Evolutionary conservation across 1,140 invertebrate genomes (phyloP).

Genomic region (Neelides sp.): DNA sequence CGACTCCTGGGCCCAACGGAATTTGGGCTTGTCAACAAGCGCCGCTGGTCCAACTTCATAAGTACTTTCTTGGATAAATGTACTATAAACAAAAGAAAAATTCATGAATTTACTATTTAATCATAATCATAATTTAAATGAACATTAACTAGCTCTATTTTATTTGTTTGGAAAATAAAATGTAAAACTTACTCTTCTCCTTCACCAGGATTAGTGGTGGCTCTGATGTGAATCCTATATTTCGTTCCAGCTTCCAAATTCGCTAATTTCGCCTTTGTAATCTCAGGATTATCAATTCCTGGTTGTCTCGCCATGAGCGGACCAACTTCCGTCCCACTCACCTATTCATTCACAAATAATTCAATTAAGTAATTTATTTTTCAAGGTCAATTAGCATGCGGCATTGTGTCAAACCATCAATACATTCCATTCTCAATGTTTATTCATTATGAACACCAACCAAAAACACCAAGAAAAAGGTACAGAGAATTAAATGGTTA

Average conservation of each 20-base stretch:
- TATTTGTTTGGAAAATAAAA: no score
- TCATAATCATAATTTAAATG: no score
- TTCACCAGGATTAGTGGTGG: slow-evolving; percentile 67
- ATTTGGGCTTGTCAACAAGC: slow-evolving; percentile 60
- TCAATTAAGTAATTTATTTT: no score
- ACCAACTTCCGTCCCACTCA: slow-evolving; percentile 40
- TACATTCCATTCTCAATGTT: no score
- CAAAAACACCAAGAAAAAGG: no score
- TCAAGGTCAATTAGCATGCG: no score
- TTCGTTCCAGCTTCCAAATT: slow-evolving; percentile 70
- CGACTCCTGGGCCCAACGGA: slow-evolving; percentile 53
- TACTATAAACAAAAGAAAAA: slow-evolving; percentile 37
- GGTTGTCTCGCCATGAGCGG: slow-evolving; percentile 57
- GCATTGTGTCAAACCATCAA: no score
- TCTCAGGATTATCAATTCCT: slow-evolving; percentile 58
- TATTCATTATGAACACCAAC: no score
- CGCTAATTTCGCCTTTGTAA: slow-evolving; percentile 68
- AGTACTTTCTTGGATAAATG: slow-evolving; percentile 67
- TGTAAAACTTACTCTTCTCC: slow-evolving; percentile 53
- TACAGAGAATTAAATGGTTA: no score
- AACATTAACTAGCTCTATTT: no score
- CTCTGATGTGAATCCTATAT: slow-evolving; percentile 71
- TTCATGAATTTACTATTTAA: no score
- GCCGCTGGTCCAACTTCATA: slow-evolving; percentile 40
- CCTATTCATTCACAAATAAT: slow-evolving; percentile 18